A percentile compares a stretch with the other conserved stretches of the same genome.
phyloP scores from a whole-genome alignment of 2,888 invertebrate species.

The Trissoscelio sp. region DNA sequence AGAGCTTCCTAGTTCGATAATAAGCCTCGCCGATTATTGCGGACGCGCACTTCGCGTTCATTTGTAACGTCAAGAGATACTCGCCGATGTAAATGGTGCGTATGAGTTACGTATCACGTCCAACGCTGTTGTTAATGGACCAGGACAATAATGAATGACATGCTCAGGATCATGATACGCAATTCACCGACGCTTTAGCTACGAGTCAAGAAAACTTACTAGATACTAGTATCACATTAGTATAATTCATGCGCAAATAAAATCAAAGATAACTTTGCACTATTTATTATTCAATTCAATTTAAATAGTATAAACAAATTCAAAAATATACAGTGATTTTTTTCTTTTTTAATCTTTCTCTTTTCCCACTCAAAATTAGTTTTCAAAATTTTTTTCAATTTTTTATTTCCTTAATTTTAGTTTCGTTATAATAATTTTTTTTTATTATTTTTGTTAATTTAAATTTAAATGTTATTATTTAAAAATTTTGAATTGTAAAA shows the following conservation, averaged over 20 bases:
- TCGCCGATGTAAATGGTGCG: constrained; percentile 39
- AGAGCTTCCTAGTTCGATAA: constrained; percentile 33
- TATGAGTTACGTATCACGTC: constrained; percentile 52
- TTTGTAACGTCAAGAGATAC: constrained; percentile 39
- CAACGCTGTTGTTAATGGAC: constrained; percentile 57
- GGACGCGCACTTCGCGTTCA: constrained; percentile 29
- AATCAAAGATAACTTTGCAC: neutral
- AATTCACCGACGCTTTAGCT: constrained; percentile 37
- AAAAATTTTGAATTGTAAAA: too few relatives aligned
- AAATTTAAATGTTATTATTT: too few relatives aligned
- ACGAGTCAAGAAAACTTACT: constrained; percentile 22
- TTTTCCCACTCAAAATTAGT: too few relatives aligned
- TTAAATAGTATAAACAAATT: too few relatives aligned
- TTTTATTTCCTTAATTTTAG: too few relatives aligned
- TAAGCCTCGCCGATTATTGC: constrained; percentile 30
- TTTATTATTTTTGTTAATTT: too few relatives aligned
- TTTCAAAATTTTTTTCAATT: too few relatives aligned
- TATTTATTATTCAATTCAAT: constrained; percentile 10
- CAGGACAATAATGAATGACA: constrained; percentile 66
- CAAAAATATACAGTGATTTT: too few relatives aligned
- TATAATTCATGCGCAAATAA: constrained; percentile 20
- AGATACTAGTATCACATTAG: constrained; percentile 26
- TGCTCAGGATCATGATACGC: constrained; percentile 55
- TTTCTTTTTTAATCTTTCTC: too few relatives aligned
- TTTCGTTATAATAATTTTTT: too few relatives aligned